Percentiles rank a stretch among this genome's conserved stretches.
phyloP scores from a whole-genome alignment of 2,888 invertebrate species.

The Caenorhabditis imperialis region DNA sequence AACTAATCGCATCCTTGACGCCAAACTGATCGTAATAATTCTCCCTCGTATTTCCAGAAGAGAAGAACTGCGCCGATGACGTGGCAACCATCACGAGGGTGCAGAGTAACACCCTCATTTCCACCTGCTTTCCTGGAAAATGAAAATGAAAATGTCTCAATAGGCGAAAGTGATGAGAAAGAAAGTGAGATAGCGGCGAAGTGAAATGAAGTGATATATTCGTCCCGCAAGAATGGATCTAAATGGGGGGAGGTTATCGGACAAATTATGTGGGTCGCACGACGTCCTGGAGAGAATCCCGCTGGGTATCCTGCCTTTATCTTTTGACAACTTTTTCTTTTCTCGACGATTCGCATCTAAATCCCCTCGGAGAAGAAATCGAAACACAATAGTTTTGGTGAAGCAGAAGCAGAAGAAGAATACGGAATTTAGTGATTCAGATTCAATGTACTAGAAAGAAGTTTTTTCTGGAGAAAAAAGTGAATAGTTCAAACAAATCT shows the following conservation, averaged over 20 bases:
- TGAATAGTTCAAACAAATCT: neutral
- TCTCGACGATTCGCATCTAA: neutral
- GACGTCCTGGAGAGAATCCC: constrained; percentile 49
- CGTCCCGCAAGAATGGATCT: constrained; percentile 41
- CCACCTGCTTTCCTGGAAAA: neutral
- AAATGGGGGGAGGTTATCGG: constrained; percentile 42
- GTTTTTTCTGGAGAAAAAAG: neutral
- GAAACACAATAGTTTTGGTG: constrained; percentile 34
- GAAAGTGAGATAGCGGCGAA: constrained; percentile 50
- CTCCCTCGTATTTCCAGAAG: constrained; percentile 31
- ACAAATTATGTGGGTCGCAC: constrained; percentile 54
- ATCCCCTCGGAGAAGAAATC: neutral
- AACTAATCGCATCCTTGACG: constrained; percentile 62
- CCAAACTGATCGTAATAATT: constrained; percentile 60
- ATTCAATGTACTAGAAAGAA: constrained; percentile 8
- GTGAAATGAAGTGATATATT: constrained; percentile 58
- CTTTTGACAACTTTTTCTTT: constrained; percentile 36
- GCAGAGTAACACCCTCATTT: constrained; percentile 50
- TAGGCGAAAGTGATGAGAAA: constrained; percentile 52
- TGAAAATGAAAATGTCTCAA: neutral
- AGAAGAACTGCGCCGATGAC: constrained; percentile 49
- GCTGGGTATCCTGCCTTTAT: constrained; percentile 52
- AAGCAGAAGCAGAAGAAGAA: constrained; percentile 32
- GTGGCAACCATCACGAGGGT: constrained; percentile 31
- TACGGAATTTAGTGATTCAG: too few relatives aligned